Conservation (phyloP, 2,888 invertebrate species). For the Copidosoma aretas region DNA sequence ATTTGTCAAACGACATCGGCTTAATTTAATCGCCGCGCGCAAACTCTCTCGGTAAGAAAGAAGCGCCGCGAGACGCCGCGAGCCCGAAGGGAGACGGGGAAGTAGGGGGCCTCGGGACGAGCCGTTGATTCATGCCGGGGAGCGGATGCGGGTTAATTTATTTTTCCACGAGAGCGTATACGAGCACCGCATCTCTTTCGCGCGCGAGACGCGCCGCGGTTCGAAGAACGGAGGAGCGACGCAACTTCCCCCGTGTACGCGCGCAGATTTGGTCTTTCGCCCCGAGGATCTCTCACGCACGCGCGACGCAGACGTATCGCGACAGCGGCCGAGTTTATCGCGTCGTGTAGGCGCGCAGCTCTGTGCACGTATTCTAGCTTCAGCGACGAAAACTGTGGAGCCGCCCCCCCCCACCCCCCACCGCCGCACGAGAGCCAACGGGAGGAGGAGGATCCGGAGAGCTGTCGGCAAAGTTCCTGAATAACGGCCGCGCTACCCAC, state of each 20-base stretch:
- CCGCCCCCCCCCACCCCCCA: background rate
- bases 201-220: too few relatives aligned
- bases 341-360: too few relatives aligned
- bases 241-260: constrained; percentile 11
- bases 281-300: background rate
- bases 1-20: constrained; percentile 57
- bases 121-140: constrained; percentile 28
- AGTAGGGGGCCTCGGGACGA: constrained; percentile 31
- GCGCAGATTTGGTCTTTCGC: constrained; percentile 9
- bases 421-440: too few relatives aligned
- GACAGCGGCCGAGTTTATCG: constrained; percentile 33
- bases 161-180: too few relatives aligned
- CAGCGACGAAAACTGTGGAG: background rate
- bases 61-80: constrained; percentile 40
- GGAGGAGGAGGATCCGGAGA: constrained; percentile 54
- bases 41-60: constrained; percentile 40
- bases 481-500: constrained; percentile 51
- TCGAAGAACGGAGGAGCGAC: too few relatives aligned
- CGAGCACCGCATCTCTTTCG: too few relatives aligned
- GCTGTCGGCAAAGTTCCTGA: constrained; percentile 64
- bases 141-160: constrained; percentile 18
- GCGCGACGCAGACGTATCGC: background rate
- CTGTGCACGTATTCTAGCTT: constrained; percentile 34
- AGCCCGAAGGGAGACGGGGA: constrained; percentile 43
- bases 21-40: constrained; percentile 42